Evolutionary conservation across 2,113 vertebrate genomes (phyloP).

Genomic region (Eira barbara): DNA sequence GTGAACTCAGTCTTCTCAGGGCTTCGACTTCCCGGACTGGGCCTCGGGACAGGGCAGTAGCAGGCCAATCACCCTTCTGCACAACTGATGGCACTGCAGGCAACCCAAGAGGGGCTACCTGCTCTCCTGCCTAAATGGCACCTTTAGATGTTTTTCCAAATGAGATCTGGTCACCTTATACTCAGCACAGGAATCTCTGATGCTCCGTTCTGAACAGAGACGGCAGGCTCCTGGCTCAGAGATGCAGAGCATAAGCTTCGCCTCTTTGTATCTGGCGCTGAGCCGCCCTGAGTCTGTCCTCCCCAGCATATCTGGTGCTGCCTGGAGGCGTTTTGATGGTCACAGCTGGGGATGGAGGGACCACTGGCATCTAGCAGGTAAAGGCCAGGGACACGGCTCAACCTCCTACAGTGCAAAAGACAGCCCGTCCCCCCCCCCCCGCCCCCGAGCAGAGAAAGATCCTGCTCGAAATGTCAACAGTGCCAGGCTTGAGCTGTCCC

Average conservation of each 20-base stretch:
- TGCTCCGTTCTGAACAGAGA: not conserved
- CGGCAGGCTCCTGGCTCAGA: not conserved
- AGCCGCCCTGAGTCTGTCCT: accelerated
- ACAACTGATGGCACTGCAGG: not conserved
- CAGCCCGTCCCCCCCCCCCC: not conserved
- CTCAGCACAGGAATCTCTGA: not conserved
- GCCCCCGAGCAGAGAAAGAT: not conserved
- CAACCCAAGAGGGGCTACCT: not conserved
- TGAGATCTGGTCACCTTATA: not conserved
- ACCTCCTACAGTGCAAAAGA: not conserved
- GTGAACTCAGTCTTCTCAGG: accelerated
- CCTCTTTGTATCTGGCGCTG: not conserved
- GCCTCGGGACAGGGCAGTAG: not conserved
- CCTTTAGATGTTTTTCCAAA: not conserved
- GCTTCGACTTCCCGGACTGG: not conserved
- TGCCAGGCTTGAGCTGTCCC: not conserved
- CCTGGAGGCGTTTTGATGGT: not conserved
- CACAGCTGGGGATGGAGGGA: not conserved
- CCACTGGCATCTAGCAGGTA: not conserved
- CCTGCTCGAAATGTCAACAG: not conserved
- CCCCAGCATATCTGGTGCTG: not conserved
- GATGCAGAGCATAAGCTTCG: not conserved
- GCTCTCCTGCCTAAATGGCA: not conserved
- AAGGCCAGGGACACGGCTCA: not conserved
- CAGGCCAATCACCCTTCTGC: accelerated